Evolutionary conservation across 1,140 invertebrate genomes (phyloP), one percentile per base, ranked within the genome.

Genomic region (Drepana arcuata): DNA sequence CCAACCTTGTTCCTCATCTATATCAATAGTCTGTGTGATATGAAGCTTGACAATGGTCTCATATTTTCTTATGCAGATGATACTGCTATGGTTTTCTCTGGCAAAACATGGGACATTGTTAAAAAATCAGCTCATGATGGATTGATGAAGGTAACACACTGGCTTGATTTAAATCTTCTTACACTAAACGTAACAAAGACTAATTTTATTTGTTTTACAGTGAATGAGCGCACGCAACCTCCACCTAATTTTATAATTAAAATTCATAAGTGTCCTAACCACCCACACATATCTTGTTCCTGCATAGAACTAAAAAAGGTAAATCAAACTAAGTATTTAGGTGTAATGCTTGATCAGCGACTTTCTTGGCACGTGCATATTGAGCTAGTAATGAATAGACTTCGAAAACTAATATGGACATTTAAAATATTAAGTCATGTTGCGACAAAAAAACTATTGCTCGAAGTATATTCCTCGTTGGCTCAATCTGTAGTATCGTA

Each of bases 161-260:
- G 41, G 41, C 33, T 36, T 6, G 27, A 44, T 9, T 13, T 28
- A 1, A 44, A 25, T 27, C 15, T 44, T 1, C 29, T 44, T 0
- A n/a, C 34, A 7, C 13, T 44, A 13, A 44, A 38, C 21, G 14
- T 14, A 15, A 3, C 16, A 1, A 44, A 44, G 27, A 44, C 41
- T 16, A 44, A 36, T 27, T 44, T 25, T 14, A 2, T 44, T 1
- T 37, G 34, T 11, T 44, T n/a, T n/a, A n/a, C n/a, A n/a, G n/a
- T n/a, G n/a, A n/a, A n/a, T n/a, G n/a, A n/a, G n/a, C n/a, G n/a
- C n/a, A n/a, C n/a, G n/a, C n/a, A n/a, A n/a, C n/a, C n/a, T n/a
- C n/a, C n/a, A n/a, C n/a, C n/a, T n/a, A n/a, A n/a, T n/a, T n/a
- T n/a, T n/a, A n/a, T n/a, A n/a, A n/a, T n/a, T n/a, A n/a, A n/a